Conservation (phyloP, 2,113 vertebrate genomes). For the Sus scrofa region DNA sequence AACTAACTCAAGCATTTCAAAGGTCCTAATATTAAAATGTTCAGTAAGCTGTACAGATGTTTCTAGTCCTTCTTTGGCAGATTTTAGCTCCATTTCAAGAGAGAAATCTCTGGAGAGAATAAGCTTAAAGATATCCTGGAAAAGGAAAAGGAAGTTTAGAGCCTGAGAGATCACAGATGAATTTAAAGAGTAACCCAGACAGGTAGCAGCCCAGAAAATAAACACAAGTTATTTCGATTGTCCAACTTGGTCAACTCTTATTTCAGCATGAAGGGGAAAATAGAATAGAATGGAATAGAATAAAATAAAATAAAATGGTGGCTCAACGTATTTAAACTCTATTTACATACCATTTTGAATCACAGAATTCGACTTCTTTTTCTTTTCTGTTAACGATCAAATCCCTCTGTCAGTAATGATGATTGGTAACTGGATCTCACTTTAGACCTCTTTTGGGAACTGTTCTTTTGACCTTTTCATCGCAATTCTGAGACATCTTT, state of each 20-base stretch:
- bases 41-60: not conserved
- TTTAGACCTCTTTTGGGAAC: not conserved
- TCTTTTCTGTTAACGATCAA: not conserved
- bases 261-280: not conserved
- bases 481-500: not conserved
- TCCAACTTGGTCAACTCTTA: not conserved
- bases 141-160: not conserved
- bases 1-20: constrained; percentile 12
- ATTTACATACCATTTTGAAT: not conserved
- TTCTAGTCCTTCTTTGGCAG: not conserved
- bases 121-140: not conserved
- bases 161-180: not conserved
- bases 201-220: not conserved
- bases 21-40: not conserved
- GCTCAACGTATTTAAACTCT: not conserved
- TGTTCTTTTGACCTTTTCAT: not conserved
- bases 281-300: too few relatives aligned
- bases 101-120: not conserved
- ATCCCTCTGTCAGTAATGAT: not conserved
- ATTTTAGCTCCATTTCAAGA: constrained; percentile 5
- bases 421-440: not conserved
- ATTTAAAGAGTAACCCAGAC: not conserved
- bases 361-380: not conserved
- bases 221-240: not conserved
- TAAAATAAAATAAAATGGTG: not conserved